Base-by-base conservation (phyloP, 1,140 invertebrate genomes). In the Scaptodrosophila lebanonensis region DNA sequence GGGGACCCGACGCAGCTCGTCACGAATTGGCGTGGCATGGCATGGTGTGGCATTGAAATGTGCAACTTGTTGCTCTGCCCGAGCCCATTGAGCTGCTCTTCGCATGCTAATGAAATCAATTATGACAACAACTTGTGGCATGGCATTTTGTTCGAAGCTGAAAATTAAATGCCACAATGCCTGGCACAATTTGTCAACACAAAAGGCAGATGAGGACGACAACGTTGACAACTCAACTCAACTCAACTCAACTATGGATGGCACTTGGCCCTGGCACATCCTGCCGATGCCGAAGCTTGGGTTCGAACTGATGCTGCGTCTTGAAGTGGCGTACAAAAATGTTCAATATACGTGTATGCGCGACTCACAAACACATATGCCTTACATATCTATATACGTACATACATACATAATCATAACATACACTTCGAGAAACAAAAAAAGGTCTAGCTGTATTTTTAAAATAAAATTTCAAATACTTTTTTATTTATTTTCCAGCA, bases 251-350 rank as follows among this genome's bases (percentile, higher is more conserved):
- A n/a, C n/a, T n/a, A n/a, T n/a, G n/a, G n/a, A n/a, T n/a, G n/a
- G n/a, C n/a, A 20, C 43, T 56, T 39, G 35, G 35, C 40, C 35
- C 15, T 29, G 32, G 51, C 58, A 72, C 67, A 79, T 77, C 72
- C 72, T 72, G 72, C 44, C 32, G 12, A n/a, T n/a, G n/a, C n/a
- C n/a, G n/a, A n/a, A n/a, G n/a, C n/a, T n/a, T n/a, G n/a, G n/a
- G n/a, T n/a, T n/a, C n/a, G n/a, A n/a, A n/a, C n/a, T n/a, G n/a
- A n/a, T n/a, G n/a, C n/a, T n/a, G n/a, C n/a, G n/a, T n/a, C 38
- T 32, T 75, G 47, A 60, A 77, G 72, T 77, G 68, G 63, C 58
- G 54, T 58, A 67, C 79, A n/a, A n/a, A n/a, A n/a, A n/a, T n/a
- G n/a, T n/a, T n/a, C n/a, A n/a, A n/a, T n/a, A n/a, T n/a, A n/a